Evolutionary conservation across 1,140 invertebrate genomes (phyloP).

Genomic region (Aricia agestis): DNA sequence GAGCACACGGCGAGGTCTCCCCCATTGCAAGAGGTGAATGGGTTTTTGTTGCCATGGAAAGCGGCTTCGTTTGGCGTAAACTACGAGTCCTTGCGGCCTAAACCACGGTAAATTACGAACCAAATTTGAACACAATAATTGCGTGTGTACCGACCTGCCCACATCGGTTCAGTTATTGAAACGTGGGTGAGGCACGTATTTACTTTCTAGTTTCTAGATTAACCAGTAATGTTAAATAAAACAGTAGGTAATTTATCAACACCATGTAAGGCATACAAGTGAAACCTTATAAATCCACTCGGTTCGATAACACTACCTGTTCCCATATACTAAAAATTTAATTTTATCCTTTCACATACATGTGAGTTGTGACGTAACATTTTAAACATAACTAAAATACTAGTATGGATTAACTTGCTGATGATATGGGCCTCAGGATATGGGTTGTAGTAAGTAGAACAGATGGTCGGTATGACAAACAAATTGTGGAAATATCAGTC

Average conservation of each 20-base stretch:
- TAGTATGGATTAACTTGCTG: not conserved
- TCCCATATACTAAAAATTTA: not conserved
- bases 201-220: constrained; percentile 27
- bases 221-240: constrained; percentile 29
- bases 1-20: not conserved
- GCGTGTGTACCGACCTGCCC: constrained; percentile 19
- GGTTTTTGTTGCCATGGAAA: not conserved
- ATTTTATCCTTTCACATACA: not conserved
- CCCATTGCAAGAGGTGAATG: not conserved
- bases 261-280: constrained; percentile 28
- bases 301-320: not conserved
- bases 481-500: not conserved
- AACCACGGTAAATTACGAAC: constrained; percentile 18
- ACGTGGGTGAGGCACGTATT: constrained; percentile 26
- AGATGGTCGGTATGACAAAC: not conserved
- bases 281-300: constrained; percentile 22
- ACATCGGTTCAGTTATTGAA: constrained; percentile 22
- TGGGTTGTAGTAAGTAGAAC: not conserved
- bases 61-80: not conserved
- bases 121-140: constrained; percentile 23
- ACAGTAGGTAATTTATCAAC: constrained; percentile 30
- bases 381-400: not conserved
- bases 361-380: not conserved
- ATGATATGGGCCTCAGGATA: not conserved
- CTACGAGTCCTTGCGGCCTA: not conserved